These are phyloP conservation scores for Brachylomia viminalis DNA, from an alignment of 2,888 invertebrate genomes.

Conservation along the genomic window DNA sequence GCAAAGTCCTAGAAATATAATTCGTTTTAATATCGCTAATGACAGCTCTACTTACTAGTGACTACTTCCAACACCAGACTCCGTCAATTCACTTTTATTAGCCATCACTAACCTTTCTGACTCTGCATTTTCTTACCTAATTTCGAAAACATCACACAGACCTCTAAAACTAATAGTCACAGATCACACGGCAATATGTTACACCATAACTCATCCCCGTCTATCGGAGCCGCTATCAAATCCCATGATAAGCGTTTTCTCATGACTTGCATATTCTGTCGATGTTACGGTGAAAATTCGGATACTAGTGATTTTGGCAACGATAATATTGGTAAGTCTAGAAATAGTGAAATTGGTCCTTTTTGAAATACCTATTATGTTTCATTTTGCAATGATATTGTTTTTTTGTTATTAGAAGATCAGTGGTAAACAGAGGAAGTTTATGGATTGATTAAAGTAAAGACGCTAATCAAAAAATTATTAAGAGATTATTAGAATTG, in stretches of 20 bases:
- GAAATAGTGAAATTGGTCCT: not conserved
- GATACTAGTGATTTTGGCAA: conserved; percentile 36
- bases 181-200: conserved; percentile 84
- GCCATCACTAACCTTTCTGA: conserved; percentile 4
- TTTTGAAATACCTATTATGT: not conserved
- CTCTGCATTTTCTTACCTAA: conserved; percentile 35
- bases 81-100: not conserved
- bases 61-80: not conserved
- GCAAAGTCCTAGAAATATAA: not conserved
- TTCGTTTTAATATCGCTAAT: not conserved
- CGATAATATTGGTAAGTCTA: not conserved
- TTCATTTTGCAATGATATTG: not conserved
- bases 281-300: conserved; percentile 28
- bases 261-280: conserved; percentile 89
- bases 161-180: conserved; percentile 72
- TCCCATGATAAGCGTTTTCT: conserved; percentile 88
- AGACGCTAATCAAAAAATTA: not conserved
- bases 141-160: conserved; percentile 54
- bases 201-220: conserved; percentile 86
- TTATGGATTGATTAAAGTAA: not conserved
- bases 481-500: not conserved
- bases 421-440: not conserved
- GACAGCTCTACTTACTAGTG: not conserved
- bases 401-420: not conserved
- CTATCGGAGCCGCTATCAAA: conserved; percentile 82